Base-by-base conservation (phyloP, 1,140 invertebrate species). In the Lepeophtheirus salmonis region DNA sequence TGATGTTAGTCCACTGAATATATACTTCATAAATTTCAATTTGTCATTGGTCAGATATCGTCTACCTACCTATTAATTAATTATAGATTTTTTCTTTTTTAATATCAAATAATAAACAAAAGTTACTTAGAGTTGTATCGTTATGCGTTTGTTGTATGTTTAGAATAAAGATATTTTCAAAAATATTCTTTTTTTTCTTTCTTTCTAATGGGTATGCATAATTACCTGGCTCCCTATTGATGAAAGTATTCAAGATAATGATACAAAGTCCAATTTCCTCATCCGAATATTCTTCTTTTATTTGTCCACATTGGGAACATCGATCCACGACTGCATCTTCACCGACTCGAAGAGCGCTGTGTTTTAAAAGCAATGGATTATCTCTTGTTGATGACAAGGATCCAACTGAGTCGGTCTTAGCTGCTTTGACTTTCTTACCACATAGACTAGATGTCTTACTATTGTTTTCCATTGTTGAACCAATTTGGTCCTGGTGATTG, bases 201-300 rank as follows among this genome's bases (percentile, higher is more conserved):
- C 30, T 41, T 10, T 6, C 30, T 41, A 41, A 6, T 6, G 30
- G n/a, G n/a, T n/a, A n/a, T n/a, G n/a, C n/a, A n/a, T 41, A 41
- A 41, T 41, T 41, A 41, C 74, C 80, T 4, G 95, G 90, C 70
- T 97, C 91, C 49, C 92, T 76, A 70, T 97, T 90, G 62, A 98
- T 87, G 71, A 92, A 97, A 0, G 94, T 97, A 20, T 87, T 86
- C 52, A 97, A 72, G 59, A 86, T 84, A 22, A 96, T 86, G 63
- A 98, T 87, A 68, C 90, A 89, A 21, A 97, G 75, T 0, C 89
- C 90, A 30, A 98, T 76, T 69, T 97, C 94, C 70, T 98, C 92
- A 71, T 98, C 92, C 64, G 85, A 89, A 70, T 97, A 98, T 67
- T 90, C 83, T 74, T 99, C 57, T 64, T 84, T 79, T 1, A 82